Evolutionary conservation across 2,797 vertebrate species (phyloP), one percentile per base, ranked within the genome.

Genomic region (Fundulus diaphanus): DNA sequence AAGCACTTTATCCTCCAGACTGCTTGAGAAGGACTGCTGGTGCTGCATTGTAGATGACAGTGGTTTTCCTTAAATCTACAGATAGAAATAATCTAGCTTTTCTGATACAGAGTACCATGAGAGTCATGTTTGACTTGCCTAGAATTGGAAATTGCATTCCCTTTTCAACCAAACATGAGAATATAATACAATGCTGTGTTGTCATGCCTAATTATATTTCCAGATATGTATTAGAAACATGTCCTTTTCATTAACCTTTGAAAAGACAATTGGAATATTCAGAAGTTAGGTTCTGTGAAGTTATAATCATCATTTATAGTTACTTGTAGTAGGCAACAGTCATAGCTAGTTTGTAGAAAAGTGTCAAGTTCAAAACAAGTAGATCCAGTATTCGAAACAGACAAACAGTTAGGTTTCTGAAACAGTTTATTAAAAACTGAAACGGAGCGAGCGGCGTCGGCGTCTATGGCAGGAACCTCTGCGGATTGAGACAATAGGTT

Each of bases 1-100:
- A 88, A 77, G 73, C 67, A 56, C 61, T 82, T 68, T 40, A 72
- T 77, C 76, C 57, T 33, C 31, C 31, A 1, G 24, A 70, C 68
- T 72, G 70, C 67, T 31, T 71, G 66, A 70, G 51, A 33, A 7
- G 20, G 68, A 69, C 78, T 72, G 48, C 73, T 59, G 56, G 37
- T 71, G 68, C 68, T 71, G 68, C 68, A 68, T 22, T 52, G 33
- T 16, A 37, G 22, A 71, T 67, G 7, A 70, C 20, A 61, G 5
- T 5, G 31, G 27, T 56, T 80, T 9, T 29, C 33, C 52, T 3
- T 44, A 75, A 61, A 78, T 75, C 59, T 24, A 51, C 48, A 33
- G 29, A 31, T 31, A 22, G 11, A 31, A 22, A 48, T 9, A 16
- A 46, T 22, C 7, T 7, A 18, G 2, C 16, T 27, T 46, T 68